Evolutionary conservation across 2,113 vertebrate species (phyloP).

Genomic region (Pholis gunnellus): DNA sequence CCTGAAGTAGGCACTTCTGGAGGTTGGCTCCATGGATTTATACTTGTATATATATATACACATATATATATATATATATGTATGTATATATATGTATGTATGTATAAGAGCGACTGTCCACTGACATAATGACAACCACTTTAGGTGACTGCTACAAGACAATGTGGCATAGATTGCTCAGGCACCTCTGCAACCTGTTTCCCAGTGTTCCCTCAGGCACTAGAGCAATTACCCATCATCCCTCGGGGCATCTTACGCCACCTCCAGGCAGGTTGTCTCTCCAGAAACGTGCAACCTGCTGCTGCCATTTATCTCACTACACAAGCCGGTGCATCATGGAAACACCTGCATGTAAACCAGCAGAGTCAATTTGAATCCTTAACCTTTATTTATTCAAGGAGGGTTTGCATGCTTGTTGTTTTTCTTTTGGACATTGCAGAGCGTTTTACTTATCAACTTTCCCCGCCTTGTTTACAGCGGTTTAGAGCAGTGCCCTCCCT

Average conservation of each 20-base stretch:
- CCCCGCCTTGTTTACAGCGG: not conserved
- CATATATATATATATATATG: too few relatives aligned
- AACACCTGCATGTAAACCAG: not conserved
- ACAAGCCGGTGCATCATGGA: not conserved
- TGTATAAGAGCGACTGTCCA: not conserved
- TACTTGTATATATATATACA: not conserved
- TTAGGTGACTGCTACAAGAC: not conserved
- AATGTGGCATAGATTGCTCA: not conserved
- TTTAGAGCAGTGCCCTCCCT: not conserved
- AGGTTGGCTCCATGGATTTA: not conserved
- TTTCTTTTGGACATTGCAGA: not conserved
- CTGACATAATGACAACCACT: not conserved
- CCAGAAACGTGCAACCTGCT: not conserved
- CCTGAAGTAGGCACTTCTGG: too few relatives aligned
- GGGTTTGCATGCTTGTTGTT: not conserved
- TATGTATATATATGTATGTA: too few relatives aligned
- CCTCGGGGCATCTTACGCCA: not conserved
- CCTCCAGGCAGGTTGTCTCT: not conserved
- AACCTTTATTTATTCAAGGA: not conserved
- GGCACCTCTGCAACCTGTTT: not conserved
- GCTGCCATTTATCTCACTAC: not conserved
- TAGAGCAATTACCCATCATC: conserved; percentile 6
- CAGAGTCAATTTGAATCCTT: not conserved
- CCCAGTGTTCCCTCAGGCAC: not conserved
- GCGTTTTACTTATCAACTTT: not conserved